These are phyloP conservation scores for Rutilus rutilus DNA, from an alignment of 2,113 vertebrate genomes.

Conservation along the genomic window DNA sequence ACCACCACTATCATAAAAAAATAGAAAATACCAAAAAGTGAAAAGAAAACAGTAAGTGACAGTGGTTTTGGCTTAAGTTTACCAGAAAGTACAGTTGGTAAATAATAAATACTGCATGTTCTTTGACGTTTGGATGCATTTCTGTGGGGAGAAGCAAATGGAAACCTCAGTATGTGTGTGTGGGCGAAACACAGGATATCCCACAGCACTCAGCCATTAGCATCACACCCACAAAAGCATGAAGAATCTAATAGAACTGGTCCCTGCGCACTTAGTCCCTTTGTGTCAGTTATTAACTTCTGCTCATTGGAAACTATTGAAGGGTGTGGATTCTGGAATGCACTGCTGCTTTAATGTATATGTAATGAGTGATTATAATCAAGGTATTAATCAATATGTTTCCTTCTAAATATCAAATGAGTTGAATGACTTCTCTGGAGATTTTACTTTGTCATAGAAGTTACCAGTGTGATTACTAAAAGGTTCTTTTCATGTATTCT, in stretches of 20 bases:
- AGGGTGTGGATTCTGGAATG: too few species aligned
- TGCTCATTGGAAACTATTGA: slow-evolving; percentile 51
- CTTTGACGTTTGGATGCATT: slow-evolving; percentile 3
- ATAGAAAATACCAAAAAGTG: not conserved
- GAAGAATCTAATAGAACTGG: slow-evolving; percentile 39
- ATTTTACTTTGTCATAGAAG: too few species aligned
- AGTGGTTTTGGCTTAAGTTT: not conserved
- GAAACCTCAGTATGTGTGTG: slow-evolving; percentile 28
- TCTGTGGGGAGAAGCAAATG: not conserved
- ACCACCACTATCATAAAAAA: not conserved
- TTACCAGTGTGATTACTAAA: too few species aligned
- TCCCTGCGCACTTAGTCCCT: slow-evolving; percentile 19
- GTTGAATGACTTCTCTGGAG: too few species aligned
- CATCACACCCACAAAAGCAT: slow-evolving; percentile 35
- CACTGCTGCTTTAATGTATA: too few species aligned
- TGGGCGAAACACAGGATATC: slow-evolving; percentile 41
- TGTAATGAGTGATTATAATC: too few species aligned
- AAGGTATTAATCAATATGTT: too few species aligned
- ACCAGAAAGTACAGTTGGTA: not conserved
- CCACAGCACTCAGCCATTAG: slow-evolving; percentile 47
- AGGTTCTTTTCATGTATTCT: too few species aligned
- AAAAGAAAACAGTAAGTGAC: not conserved
- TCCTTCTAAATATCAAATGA: too few species aligned
- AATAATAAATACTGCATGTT: not conserved
- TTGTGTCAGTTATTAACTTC: slow-evolving; percentile 45